These are phyloP conservation scores for Chelonus insularis DNA, from an alignment of 1,140 invertebrate genomes.

Conservation along the genomic window DNA sequence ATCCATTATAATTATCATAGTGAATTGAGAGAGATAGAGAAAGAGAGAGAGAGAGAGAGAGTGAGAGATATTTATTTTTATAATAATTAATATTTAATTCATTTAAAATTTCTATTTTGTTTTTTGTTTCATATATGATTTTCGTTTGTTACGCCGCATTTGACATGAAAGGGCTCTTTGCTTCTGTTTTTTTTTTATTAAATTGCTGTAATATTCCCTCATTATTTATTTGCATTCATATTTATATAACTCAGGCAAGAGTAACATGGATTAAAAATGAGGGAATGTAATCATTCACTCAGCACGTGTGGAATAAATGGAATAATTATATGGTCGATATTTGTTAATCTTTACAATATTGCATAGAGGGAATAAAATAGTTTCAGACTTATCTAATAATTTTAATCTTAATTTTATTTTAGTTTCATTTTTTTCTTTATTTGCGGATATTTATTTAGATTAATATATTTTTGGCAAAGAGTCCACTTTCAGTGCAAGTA, in stretches of 20 bases:
- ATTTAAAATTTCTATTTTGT: constrained; percentile 42
- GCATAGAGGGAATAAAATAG: not conserved
- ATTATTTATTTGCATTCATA: not conserved
- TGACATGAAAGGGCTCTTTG: constrained; percentile 39
- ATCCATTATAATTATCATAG: constrained; percentile 52
- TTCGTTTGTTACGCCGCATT: constrained; percentile 35
- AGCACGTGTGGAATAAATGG: constrained; percentile 12
- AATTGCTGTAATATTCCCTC: not conserved
- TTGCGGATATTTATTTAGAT: too few relatives aligned
- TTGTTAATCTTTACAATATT: not conserved
- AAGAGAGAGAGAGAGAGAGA: constrained; percentile 16
- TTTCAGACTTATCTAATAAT: not conserved
- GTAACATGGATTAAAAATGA: constrained; percentile 17
- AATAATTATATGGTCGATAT: constrained; percentile 9
- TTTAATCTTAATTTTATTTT: not conserved
- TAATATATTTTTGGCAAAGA: constrained; percentile 10
- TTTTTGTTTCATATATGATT: constrained; percentile 40
- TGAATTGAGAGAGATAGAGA: constrained; percentile 30
- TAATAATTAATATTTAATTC: too few relatives aligned
- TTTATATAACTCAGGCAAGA: not conserved
- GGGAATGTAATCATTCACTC: too few relatives aligned
- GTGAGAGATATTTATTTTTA: constrained; percentile 45
- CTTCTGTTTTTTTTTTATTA: constrained; percentile 19
- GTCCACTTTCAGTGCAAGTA: constrained; percentile 25
- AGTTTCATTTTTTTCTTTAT: not conserved